Percentiles rank a stretch among this genome's conserved stretches.
phyloP scores from a whole-genome alignment of 2,888 invertebrate species.

The Ethmia dodecea region DNA sequence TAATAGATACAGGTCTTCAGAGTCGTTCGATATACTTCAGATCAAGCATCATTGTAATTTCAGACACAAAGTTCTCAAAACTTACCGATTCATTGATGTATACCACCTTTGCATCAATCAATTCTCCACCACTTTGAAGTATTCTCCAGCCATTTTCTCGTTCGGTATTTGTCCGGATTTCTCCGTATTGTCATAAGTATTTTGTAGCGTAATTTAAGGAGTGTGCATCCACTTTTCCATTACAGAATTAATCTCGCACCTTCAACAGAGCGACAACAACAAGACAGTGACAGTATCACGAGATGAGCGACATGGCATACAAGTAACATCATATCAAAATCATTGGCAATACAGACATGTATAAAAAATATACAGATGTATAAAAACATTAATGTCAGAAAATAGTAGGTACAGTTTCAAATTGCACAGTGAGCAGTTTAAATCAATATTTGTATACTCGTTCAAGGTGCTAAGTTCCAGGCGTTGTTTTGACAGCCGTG shows the following conservation, averaged over 20 bases:
- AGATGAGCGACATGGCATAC: slow-evolving; percentile 37
- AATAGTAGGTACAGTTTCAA: too few relatives aligned
- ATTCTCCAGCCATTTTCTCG: slow-evolving; percentile 8
- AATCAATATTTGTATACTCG: too few relatives aligned
- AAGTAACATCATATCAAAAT: slow-evolving; percentile 28
- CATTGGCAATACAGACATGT: slow-evolving; percentile 12
- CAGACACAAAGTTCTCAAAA: slow-evolving; percentile 21
- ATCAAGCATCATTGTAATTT: too few relatives aligned
- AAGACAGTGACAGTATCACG: slow-evolving; percentile 52
- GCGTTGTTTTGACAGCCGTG: not conserved
- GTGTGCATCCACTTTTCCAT: slow-evolving; percentile 7
- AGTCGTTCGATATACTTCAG: too few relatives aligned
- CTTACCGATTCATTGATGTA: slow-evolving; percentile 35
- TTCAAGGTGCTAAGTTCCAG: not conserved
- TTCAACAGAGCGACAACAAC: slow-evolving; percentile 70
- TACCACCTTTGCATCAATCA: slow-evolving; percentile 31
- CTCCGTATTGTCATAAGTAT: not conserved
- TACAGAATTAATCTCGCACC: slow-evolving; percentile 32
- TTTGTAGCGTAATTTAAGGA: slow-evolving; percentile 9
- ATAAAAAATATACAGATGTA: slow-evolving; percentile 18
- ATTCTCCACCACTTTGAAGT: slow-evolving; percentile 10
- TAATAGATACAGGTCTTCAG: too few relatives aligned
- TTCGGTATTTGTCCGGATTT: not conserved
- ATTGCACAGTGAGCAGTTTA: not conserved
- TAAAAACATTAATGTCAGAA: too few relatives aligned